These are phyloP conservation scores for Plestiodon gilberti DNA, from an alignment of 2,113 vertebrate genomes.

Conservation along the genomic window DNA sequence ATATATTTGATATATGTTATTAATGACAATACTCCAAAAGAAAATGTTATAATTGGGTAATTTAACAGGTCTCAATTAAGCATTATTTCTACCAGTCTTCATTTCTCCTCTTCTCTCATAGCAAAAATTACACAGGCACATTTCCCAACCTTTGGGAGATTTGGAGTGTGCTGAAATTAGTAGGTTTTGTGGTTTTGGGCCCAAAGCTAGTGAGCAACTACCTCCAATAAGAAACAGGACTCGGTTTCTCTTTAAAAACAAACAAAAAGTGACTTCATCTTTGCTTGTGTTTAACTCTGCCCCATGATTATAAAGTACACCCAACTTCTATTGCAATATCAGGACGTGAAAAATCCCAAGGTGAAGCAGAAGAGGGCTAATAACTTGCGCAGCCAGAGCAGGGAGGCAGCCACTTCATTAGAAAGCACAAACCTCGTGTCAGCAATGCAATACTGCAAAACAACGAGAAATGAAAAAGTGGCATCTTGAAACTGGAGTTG, in stretches of 20 bases:
- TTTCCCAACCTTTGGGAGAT: neutral
- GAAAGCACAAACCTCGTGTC: neutral
- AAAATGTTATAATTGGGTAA: no score
- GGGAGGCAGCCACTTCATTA: rapidly evolving
- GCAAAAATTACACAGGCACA: neutral
- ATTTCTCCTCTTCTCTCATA: neutral
- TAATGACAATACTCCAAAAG: no score
- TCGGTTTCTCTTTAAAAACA: neutral
- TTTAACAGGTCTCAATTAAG: no score
- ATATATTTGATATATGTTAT: no score
- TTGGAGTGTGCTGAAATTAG: neutral
- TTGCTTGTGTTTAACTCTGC: neutral
- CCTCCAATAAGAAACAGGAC: no score
- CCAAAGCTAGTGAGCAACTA: neutral
- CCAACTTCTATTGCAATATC: neutral
- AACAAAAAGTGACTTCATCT: neutral
- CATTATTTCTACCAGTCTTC: neutral
- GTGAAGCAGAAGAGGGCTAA: rapidly evolving
- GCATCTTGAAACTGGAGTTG: neutral
- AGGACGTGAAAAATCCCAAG: neutral
- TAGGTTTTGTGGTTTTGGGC: neutral
- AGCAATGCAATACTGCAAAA: neutral
- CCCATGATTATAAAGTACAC: neutral
- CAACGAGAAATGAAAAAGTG: neutral
- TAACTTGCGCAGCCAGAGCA: rapidly evolving